Evolutionary conservation across 2,113 vertebrate species (phyloP), one percentile per base, ranked within the genome.

Genomic region (Tamias sibiricus): DNA sequence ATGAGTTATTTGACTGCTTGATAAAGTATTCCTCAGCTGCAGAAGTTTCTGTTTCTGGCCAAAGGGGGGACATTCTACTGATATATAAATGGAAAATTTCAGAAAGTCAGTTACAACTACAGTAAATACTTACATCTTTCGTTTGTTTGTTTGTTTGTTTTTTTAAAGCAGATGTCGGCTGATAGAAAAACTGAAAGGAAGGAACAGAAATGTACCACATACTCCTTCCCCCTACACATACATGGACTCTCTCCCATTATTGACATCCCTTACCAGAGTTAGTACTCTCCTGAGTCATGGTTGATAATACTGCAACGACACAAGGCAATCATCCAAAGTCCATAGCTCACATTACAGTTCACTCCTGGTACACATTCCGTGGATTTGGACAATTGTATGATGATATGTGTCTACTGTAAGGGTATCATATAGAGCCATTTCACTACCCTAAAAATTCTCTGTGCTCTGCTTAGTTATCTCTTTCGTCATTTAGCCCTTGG

Each of bases 31-130:
- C 71, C 26, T 92, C 6, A 32, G 81, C 22, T 24, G 87, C 44
- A 83, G 13, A 84, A 81, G 85, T 91, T 19, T 84, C 32, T 22
- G 2, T 95, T 86, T 91, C 14, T 93, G 54, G 32, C 9, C 6
- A 77, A 82, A 64, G 3, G 10, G 8, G 12, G 5, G 35, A 68
- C 59, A 95, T 69, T 79, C 47, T 82, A 69, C 13, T 54, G 40
- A 94, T 89, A 88, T 89, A 66, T n/a, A 79, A 84, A 40, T 62
- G 32, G 13, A 79, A 76, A 90, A 40, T 83, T 71, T 92, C 16
- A 44, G 30, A 64, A 97, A 62, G 6, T 80, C 32, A 76, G 22
- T 87, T 10, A 35, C 16, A 86, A 20, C 66, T 14, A 71, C 8
- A 74, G 3, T 86, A 95, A 82, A 91, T 59, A 81, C 26, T 91